These are phyloP conservation scores for Mimachlamys varia DNA, from an alignment of 2,888 invertebrate genomes.

Conservation along the genomic window DNA sequence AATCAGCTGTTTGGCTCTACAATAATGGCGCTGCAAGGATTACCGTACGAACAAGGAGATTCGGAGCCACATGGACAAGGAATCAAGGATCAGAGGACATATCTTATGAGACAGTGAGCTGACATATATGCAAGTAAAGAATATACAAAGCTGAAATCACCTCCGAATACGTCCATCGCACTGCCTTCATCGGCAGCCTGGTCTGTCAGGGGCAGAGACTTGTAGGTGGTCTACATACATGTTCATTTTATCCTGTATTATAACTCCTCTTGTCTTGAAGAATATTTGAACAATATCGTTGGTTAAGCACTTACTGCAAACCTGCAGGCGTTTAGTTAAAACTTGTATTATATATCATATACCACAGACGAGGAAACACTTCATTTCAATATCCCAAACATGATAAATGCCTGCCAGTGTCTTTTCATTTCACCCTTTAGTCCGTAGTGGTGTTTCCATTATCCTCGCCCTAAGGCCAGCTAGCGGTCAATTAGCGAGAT, in stretches of 20 bases:
- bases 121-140: not conserved
- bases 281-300: not conserved
- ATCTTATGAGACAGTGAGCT: not conserved
- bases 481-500: constrained; percentile 31
- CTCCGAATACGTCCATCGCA: not conserved
- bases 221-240: not conserved
- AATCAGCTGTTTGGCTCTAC: constrained; percentile 11
- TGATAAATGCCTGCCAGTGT: not conserved
- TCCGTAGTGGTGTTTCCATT: not conserved
- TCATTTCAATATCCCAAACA: constrained; percentile 34
- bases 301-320: not conserved
- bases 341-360: not conserved
- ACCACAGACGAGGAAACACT: not conserved
- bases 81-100: not conserved
- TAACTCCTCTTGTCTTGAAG: not conserved
- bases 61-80: not conserved
- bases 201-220: not conserved
- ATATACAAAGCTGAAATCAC: not conserved
- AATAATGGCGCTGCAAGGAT: constrained; percentile 6
- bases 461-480: constrained; percentile 16
- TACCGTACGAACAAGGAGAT: not conserved
- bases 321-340: constrained; percentile 23
- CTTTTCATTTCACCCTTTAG: constrained; percentile 10
- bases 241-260: not conserved
- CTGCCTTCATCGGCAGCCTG: constrained; percentile 14